phyloP scores from a whole-genome alignment of 2,888 invertebrate species.

The Hirtodrosophila cameraria region DNA sequence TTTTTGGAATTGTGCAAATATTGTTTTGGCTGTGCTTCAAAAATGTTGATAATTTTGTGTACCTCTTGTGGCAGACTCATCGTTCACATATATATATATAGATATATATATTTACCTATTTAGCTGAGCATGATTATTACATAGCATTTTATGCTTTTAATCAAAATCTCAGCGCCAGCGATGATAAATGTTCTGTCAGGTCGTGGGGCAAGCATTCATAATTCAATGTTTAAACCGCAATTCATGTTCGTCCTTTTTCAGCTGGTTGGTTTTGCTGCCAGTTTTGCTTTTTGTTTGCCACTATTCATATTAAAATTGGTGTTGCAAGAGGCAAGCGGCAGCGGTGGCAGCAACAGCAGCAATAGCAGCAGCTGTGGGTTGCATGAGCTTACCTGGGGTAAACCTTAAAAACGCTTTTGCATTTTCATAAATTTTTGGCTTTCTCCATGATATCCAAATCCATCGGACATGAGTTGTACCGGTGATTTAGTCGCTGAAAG shows the following conservation, averaged over 20 bases:
- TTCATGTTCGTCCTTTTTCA: constrained; percentile 61
- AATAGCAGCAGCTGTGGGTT: constrained; percentile 41
- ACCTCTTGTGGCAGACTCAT: neutral
- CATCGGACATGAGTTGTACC: too few species aligned
- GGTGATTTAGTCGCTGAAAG: too few species aligned
- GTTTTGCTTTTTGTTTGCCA: constrained; percentile 64
- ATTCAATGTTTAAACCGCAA: constrained; percentile 75
- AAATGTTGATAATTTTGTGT: constrained; percentile 1
- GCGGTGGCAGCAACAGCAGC: constrained; percentile 4
- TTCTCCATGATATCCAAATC: too few species aligned
- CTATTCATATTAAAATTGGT: constrained; percentile 73
- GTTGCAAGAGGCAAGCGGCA: constrained; percentile 1
- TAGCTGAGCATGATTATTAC: constrained; percentile 51
- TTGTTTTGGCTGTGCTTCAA: neutral
- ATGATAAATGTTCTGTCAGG: constrained; percentile 68
- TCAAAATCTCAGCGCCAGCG: constrained; percentile 60
- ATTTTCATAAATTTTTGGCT: constrained; percentile 75
- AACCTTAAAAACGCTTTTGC: constrained; percentile 79
- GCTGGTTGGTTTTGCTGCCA: constrained; percentile 43
- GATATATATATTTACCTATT: constrained; percentile 22
- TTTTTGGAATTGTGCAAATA: constrained; percentile 18
- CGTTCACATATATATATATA: too few species aligned
- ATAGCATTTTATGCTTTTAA: constrained; percentile 71
- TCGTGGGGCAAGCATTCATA: constrained; percentile 62
- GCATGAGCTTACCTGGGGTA: constrained; percentile 74